Evolutionary conservation across 2,113 vertebrate genomes (phyloP), one percentile per base, ranked within the genome.

Genomic region (Siniperca chuatsi): DNA sequence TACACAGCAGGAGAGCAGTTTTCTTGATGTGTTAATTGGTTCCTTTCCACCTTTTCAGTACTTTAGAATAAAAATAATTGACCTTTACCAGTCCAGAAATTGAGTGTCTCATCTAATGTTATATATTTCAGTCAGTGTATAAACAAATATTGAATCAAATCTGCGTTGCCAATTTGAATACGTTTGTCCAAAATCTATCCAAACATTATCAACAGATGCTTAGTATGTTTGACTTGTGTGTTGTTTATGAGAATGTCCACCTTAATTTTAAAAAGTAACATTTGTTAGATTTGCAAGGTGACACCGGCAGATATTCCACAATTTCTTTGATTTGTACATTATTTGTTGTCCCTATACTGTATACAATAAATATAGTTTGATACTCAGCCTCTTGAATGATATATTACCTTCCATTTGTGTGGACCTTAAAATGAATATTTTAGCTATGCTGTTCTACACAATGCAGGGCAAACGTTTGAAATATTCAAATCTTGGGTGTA

Each of bases 321-420:
- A 54, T 42, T 76, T 64, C n/a, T 76, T 75, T 89, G 64, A 87
- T 68, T 86, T 91, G 85, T 92, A 92, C 75, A 87, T 88, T 89
- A 87, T 90, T 84, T 92, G 94, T 95, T 87, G 92, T 94, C 93
- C 93, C 92, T 95, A 90, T 95, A 93, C 79, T 94, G 93, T 94
- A 94, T 81, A 90, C 96, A 96, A 96, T 95, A 96, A 96, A 96
- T 94, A 93, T 95, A 95, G 95, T 95, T 94, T 94, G 95, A 89
- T 96, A 94, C 92, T 90, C 91, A 78, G 91, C 67, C 69, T 89
- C 66, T 80, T 89, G 82, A 71, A 72, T 79, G 73, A 21, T 86
- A 40, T 50, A 8, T 67, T 67, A 4, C 54, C 13, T 79, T 87
- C 40, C 0, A 48, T 79, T 54, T 77, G 2, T 79, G 54, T 65